phyloP scores from a whole-genome alignment of 2,113 vertebrate genomes.

The Ursus arctos region DNA sequence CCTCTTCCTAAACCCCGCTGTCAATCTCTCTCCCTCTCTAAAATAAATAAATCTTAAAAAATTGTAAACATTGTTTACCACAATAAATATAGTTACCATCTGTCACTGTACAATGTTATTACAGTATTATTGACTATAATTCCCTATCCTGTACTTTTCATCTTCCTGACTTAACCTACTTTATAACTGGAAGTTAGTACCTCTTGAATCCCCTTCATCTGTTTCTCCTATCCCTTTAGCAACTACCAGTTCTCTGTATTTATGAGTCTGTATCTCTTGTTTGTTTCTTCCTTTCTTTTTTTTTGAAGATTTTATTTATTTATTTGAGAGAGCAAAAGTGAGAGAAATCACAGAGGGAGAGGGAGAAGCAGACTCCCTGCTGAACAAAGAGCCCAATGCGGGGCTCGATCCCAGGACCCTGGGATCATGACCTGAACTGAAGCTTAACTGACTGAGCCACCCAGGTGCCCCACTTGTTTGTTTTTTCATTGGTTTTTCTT shows the following conservation, averaged over 20 bases:
- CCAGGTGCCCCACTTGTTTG: neutral
- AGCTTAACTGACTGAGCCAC: too few relatives aligned
- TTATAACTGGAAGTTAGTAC: neutral
- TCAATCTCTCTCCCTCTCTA: neutral
- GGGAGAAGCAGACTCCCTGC: too few relatives aligned
- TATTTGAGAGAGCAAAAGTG: too few relatives aligned
- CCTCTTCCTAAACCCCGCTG: too few relatives aligned
- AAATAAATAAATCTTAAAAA: neutral
- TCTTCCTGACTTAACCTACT: neutral
- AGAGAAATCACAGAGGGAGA: too few relatives aligned
- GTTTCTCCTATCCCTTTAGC: neutral
- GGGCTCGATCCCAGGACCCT: too few relatives aligned
- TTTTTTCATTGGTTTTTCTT: neutral
- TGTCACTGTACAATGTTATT: neutral
- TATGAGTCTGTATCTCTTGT: neutral
- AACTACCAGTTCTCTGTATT: neutral
- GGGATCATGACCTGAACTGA: too few relatives aligned
- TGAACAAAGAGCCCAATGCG: too few relatives aligned
- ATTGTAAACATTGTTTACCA: neutral
- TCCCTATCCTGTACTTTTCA: neutral
- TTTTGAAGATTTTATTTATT: neutral
- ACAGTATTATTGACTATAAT: neutral
- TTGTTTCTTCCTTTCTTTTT: neutral
- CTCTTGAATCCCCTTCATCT: neutral
- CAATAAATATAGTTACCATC: neutral